phyloP scores from a whole-genome alignment of 2,888 invertebrate species.

The Cloeon dipterum region DNA sequence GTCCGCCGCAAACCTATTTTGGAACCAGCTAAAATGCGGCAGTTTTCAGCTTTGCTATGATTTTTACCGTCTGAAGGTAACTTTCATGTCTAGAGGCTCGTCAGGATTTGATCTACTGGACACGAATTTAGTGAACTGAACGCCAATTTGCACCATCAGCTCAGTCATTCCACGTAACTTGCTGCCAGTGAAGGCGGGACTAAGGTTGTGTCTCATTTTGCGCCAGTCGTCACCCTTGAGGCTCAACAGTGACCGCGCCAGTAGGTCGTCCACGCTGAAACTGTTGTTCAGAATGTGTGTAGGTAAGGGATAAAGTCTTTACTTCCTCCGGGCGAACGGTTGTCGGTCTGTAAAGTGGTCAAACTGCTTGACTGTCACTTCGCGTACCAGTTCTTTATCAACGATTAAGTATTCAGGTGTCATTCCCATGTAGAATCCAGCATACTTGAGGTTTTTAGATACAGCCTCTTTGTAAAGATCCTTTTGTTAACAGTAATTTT shows the following conservation, averaged over 20 bases:
- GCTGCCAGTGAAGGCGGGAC: conserved; percentile 40
- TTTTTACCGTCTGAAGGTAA: no score
- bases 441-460: no score
- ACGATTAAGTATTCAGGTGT: no score
- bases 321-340: background rate
- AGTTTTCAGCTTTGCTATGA: no score
- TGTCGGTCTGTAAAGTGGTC: background rate
- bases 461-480: no score
- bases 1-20: conserved; percentile 5
- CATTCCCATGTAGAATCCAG: no score
- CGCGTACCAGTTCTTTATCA: background rate
- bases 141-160: conserved; percentile 29
- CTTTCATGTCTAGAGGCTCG: conserved; percentile 5
- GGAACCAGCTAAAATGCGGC: no score
- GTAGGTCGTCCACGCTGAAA: background rate
- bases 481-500: no score
- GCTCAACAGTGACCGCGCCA: background rate
- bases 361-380: background rate
- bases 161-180: conserved; percentile 40
- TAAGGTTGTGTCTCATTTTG: conserved; percentile 32
- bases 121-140: conserved; percentile 12
- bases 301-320: no score
- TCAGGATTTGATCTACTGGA: background rate
- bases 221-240: conserved; percentile 31
- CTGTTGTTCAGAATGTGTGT: no score